Evolutionary conservation across 2,888 invertebrate species (phyloP).

Genomic region (Temnothorax unifasciatus): DNA sequence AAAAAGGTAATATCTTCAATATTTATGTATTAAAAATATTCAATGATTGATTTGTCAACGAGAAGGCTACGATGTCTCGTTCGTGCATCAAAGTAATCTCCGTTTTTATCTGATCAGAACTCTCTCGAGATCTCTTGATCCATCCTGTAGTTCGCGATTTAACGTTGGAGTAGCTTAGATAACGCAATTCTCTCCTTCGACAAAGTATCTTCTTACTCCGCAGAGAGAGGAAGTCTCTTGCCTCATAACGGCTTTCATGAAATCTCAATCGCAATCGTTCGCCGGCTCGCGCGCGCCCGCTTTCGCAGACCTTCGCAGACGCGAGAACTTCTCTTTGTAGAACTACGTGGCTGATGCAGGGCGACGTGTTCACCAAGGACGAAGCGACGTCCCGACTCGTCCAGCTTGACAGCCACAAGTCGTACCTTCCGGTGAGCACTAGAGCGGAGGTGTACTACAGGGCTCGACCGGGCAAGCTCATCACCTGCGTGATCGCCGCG

Average conservation of each 20-base stretch:
- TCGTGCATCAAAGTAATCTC: background rate
- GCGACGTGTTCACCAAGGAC: constrained; percentile 56
- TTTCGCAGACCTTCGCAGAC: constrained; percentile 9
- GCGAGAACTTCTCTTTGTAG: constrained; percentile 45
- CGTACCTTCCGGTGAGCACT: constrained; percentile 50
- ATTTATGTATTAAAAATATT: constrained; percentile 16
- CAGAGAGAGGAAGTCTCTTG: constrained; percentile 37
- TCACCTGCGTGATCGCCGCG: constrained; percentile 60
- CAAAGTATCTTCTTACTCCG: background rate
- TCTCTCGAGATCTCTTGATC: background rate
- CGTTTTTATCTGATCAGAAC: background rate
- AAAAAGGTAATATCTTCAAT: background rate
- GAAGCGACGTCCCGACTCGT: constrained; percentile 22
- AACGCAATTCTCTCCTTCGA: background rate
- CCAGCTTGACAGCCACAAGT: constrained; percentile 39
- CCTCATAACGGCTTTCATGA: constrained; percentile 11
- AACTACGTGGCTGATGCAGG: constrained; percentile 70
- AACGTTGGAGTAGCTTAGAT: background rate
- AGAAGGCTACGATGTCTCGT: background rate
- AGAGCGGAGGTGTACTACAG: constrained; percentile 36
- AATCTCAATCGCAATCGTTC: constrained; percentile 4
- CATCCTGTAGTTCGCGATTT: background rate
- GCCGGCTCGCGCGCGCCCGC: background rate
- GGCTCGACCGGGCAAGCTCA: constrained; percentile 12
- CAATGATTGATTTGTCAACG: background rate